These are phyloP conservation scores for Eremobia ochroleuca DNA, from an alignment of 2,888 invertebrate species.

Conservation along the genomic window DNA sequence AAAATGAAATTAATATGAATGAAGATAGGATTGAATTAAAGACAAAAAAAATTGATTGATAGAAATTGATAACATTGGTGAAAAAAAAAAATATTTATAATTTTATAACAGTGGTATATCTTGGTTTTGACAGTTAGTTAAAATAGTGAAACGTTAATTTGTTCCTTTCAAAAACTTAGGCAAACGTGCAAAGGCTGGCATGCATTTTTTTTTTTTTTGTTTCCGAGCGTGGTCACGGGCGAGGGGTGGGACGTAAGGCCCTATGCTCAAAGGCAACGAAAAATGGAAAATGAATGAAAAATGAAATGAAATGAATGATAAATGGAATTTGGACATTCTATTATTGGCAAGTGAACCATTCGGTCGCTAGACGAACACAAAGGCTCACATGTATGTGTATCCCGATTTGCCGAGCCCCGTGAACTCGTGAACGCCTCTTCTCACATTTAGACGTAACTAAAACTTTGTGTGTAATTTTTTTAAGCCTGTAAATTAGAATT, in stretches of 20 bases:
- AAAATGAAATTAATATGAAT: too few species aligned
- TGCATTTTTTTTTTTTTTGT: not conserved
- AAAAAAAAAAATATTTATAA: too few species aligned
- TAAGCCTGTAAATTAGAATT: not conserved
- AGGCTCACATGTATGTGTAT: not conserved
- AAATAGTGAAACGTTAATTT: not conserved
- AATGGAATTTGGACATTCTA: not conserved
- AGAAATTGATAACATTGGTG: too few species aligned
- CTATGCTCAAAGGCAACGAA: not conserved
- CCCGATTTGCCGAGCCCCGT: not conserved
- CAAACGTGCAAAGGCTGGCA: not conserved
- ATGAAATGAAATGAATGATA: too few species aligned
- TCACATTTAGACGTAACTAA: not conserved
- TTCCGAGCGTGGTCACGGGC: not conserved
- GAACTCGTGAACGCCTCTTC: not conserved
- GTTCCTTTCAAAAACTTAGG: not conserved
- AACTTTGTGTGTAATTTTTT: not conserved
- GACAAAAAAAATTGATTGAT: too few species aligned
- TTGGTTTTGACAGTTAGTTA: not conserved
- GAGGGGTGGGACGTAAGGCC: too few species aligned
- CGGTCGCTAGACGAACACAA: not conserved
- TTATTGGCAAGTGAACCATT: not conserved
- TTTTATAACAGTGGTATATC: too few species aligned
- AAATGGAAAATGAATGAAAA: too few species aligned
- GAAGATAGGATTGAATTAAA: too few species aligned